Conservation (phyloP, 2,113 vertebrate species). For the Urocolius indicus region DNA sequence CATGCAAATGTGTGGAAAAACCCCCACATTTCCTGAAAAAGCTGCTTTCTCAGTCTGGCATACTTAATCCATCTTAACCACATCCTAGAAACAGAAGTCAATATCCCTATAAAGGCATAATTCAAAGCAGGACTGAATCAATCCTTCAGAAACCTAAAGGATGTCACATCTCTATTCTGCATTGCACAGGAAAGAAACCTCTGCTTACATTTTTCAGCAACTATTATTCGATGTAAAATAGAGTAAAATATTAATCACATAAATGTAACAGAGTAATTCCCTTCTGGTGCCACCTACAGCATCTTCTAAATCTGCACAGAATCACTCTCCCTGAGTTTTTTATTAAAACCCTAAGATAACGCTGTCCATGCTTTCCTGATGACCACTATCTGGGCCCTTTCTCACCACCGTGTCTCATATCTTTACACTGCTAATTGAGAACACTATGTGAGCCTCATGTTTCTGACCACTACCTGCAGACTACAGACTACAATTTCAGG, state of each 20-base stretch:
- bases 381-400: not conserved
- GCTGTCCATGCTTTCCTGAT: not conserved
- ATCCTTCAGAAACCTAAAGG: not conserved
- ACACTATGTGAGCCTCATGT: accelerated
- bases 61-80: not conserved
- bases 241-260: not conserved
- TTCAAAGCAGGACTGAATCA: not conserved
- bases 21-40: not conserved
- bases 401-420: not conserved
- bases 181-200: not conserved
- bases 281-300: not conserved
- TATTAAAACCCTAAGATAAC: not conserved
- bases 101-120: not conserved
- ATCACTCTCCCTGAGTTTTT: not conserved
- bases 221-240: not conserved
- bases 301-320: not conserved
- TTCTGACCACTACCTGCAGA: not conserved
- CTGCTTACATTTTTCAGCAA: not conserved
- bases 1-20: not conserved
- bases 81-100: not conserved
- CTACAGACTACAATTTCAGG: not conserved
- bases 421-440: not conserved
- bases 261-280: not conserved
- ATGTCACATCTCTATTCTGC: not conserved
- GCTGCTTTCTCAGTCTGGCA: not conserved